phyloP scores from a whole-genome alignment of 1,140 invertebrate species.

The Mesaphorura yosii region DNA sequence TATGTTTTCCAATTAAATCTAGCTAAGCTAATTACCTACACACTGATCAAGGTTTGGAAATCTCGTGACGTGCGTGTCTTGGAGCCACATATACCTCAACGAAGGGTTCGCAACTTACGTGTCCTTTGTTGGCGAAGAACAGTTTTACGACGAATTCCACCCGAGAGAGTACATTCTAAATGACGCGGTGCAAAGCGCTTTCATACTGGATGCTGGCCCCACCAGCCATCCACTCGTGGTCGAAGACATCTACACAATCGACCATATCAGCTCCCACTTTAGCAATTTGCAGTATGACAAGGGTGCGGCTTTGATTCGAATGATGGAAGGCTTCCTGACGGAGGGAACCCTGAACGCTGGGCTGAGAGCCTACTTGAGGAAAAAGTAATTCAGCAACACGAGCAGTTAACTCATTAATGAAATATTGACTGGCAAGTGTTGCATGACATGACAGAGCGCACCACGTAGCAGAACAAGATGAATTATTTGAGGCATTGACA shows the following conservation, averaged over 20 bases:
- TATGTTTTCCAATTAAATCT: neutral
- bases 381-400: slow-evolving; percentile 12
- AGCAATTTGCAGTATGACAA: slow-evolving; percentile 17
- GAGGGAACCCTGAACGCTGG: slow-evolving; percentile 54
- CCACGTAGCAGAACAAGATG: slow-evolving; percentile 52
- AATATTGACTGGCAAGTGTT: too few species aligned
- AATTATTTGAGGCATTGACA: slow-evolving; percentile 56
- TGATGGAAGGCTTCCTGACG: slow-evolving; percentile 62
- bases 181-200: slow-evolving; percentile 6
- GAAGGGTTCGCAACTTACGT: slow-evolving; percentile 46
- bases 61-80: slow-evolving; percentile 13
- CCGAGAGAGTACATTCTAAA: slow-evolving; percentile 7
- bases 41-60: slow-evolving; percentile 18
- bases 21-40: too few species aligned
- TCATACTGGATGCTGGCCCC: slow-evolving; percentile 11
- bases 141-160: slow-evolving; percentile 14
- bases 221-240: neutral
- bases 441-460: slow-evolving; percentile 48
- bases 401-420: too few species aligned
- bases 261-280: slow-evolving; percentile 2
- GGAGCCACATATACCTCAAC: slow-evolving; percentile 42
- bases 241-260: neutral
- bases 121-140: slow-evolving; percentile 33
- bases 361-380: slow-evolving; percentile 48
- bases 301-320: slow-evolving; percentile 56